Evolutionary conservation across 2,888 invertebrate genomes (phyloP), one percentile per base, ranked within the genome.

Genomic region (Microctonus hyperodae): DNA sequence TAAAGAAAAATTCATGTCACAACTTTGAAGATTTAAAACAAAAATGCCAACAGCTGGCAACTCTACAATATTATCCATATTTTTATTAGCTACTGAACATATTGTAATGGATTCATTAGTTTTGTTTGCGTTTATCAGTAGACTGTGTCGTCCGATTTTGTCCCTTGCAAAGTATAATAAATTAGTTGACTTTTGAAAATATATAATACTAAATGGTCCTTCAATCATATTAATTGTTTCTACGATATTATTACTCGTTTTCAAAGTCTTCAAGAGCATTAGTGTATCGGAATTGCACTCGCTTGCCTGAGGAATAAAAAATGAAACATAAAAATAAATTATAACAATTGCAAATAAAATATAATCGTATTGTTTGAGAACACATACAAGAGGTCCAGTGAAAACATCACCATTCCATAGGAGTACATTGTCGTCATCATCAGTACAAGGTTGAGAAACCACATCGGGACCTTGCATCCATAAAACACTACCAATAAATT

Each of bases 381-480:
- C 9, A 65, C 70, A 68, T 74, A 87, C 87, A 78, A 86, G 72
- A 48, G 79, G 72, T 44, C 87, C 87, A 70, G 86, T 89, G 85
- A 92, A 97, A 72, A 95, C 88, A 85, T 98, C 97, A 31, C 97
- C 97, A 86, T 97, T 97, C 87, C 92, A 96, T 23, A 96, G 82
- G 64, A 97, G 85, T 63, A 91, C 80, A 70, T 92, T 90, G 25
- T 87, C 86, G 40, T 86, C 80, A 10, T 84, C 83, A 80, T 89
- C 87, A 28, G 88, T 62, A 11, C 86, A 73, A 0, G 97, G 97
- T 81, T 97, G 97, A 33, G 77, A 74, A 2, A 87, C 87, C 2
- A 90, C 78, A 20, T 81, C 65, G 0, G 73, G 68, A 2, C 97
- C 97, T 85, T 96, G 94, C 83, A 94, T 91, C 92, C 96, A 96